phyloP scores from a whole-genome alignment of 2,797 vertebrate genomes.

The Anolis apletophallus region DNA sequence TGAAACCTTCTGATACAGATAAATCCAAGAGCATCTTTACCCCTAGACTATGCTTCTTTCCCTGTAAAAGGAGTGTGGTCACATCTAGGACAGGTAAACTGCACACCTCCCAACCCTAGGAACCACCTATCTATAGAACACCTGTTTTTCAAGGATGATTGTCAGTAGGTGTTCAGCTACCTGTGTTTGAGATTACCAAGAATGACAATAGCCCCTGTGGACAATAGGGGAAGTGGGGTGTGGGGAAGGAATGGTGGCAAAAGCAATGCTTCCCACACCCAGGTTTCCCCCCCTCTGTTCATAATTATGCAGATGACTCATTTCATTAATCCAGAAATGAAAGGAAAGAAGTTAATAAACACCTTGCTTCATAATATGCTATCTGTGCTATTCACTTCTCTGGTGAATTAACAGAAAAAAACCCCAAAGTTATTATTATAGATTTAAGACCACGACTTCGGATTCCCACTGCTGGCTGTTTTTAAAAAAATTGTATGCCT shows the following conservation, averaged over 20 bases:
- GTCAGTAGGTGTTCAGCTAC: no score
- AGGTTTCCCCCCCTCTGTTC: neutral
- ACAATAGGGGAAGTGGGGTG: slow-evolving; percentile 1
- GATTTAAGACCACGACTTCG: neutral
- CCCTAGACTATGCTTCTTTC: no score
- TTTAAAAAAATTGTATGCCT: neutral
- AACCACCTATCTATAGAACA: no score
- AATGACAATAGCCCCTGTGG: neutral
- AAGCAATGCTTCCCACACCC: slow-evolving; percentile 50
- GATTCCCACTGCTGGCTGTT: neutral
- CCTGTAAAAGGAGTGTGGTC: neutral
- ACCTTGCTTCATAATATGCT: slow-evolving; percentile 61
- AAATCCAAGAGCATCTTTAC: no score
- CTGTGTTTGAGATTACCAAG: neutral
- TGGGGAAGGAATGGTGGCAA: slow-evolving; percentile 45
- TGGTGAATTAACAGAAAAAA: slow-evolving; percentile 62
- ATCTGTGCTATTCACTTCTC: slow-evolving; percentile 60
- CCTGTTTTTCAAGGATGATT: no score
- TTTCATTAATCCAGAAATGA: slow-evolving; percentile 57
- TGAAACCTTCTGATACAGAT: no score
- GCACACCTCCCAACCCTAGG: no score
- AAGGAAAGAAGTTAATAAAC: slow-evolving; percentile 70
- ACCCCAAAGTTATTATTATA: slow-evolving; percentile 52
- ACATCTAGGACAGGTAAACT: no score
- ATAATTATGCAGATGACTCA: slow-evolving; percentile 63